Percentiles rank a stretch among this genome's conserved stretches.
These are phyloP conservation scores for Lepilemur septentrionalis DNA, from an alignment of 2,797 vertebrate genomes.

Conservation along the genomic window DNA sequence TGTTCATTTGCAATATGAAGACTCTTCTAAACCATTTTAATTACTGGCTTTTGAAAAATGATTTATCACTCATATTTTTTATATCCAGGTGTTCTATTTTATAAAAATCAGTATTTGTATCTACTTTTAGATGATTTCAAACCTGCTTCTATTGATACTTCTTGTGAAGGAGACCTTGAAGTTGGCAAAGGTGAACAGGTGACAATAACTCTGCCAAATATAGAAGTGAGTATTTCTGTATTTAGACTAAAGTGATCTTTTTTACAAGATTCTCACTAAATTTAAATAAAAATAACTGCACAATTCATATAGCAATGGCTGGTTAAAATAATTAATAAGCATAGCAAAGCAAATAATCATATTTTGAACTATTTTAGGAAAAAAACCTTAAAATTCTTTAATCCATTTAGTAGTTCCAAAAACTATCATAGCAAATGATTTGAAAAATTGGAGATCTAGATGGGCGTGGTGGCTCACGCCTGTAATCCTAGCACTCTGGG, in stretches of 20 bases:
- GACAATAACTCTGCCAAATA: slow-evolving; percentile 97
- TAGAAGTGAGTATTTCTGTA: slow-evolving; percentile 89
- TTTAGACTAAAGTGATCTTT: slow-evolving; percentile 13
- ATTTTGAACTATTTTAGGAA: slow-evolving; percentile 15
- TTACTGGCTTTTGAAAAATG: slow-evolving; percentile 12
- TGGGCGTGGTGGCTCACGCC: no score
- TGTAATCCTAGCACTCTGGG: no score
- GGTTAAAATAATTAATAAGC: slow-evolving; percentile 8
- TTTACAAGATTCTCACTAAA: slow-evolving; percentile 24
- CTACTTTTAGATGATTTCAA: slow-evolving; percentile 96
- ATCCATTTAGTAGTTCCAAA: slow-evolving; percentile 26
- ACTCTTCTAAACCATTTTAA: slow-evolving; percentile 27
- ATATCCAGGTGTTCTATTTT: background rate
- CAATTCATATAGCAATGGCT: background rate
- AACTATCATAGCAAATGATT: background rate
- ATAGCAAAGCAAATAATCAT: background rate
- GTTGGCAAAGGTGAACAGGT: slow-evolving; percentile 98
- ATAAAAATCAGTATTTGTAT: slow-evolving; percentile 27
- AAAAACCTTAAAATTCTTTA: slow-evolving; percentile 28
- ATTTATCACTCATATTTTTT: slow-evolving; percentile 46
- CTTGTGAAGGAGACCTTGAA: slow-evolving; percentile 96
- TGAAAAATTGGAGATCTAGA: background rate
- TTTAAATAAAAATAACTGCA: slow-evolving; percentile 30
- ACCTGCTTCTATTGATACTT: slow-evolving; percentile 97
- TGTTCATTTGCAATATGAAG: slow-evolving; percentile 13